These are phyloP conservation scores for Aspidapion aeneum DNA, from an alignment of 2,888 invertebrate species.

Conservation along the genomic window DNA sequence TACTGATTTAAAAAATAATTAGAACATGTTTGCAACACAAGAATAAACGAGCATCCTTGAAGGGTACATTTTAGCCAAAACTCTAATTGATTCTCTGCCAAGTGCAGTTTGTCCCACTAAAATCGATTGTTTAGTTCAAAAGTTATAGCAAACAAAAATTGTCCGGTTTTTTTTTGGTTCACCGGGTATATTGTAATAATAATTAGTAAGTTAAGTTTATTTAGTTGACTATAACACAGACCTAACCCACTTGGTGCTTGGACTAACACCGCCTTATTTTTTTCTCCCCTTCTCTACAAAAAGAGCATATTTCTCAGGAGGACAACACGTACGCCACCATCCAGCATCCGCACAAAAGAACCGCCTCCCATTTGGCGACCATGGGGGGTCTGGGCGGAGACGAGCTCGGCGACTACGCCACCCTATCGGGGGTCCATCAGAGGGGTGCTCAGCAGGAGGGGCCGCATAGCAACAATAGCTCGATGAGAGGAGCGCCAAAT, in stretches of 20 bases:
- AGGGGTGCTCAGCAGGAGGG: constrained; percentile 24
- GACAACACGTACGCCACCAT: constrained; percentile 82
- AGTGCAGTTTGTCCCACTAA: too few relatives aligned
- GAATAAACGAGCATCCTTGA: too few relatives aligned
- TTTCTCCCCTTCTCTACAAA: constrained; percentile 17
- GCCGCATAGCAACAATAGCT: constrained; percentile 50
- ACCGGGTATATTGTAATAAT: too few relatives aligned
- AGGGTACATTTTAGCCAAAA: too few relatives aligned
- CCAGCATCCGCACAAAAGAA: constrained; percentile 57
- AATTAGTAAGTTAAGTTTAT: too few relatives aligned
- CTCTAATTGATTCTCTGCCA: too few relatives aligned
- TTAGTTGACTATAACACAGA: too few relatives aligned
- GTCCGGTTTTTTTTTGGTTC: too few relatives aligned
- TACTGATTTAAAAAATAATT: too few relatives aligned
- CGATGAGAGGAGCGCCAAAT: constrained; percentile 53
- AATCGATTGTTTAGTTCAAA: too few relatives aligned
- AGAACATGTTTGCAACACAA: too few relatives aligned
- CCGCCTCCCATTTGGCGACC: constrained; percentile 48
- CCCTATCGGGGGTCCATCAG: constrained; percentile 52
- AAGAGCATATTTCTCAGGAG: constrained; percentile 46
- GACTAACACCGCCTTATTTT: constrained; percentile 4
- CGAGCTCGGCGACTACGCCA: constrained; percentile 63
- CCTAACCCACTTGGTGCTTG: neutral
- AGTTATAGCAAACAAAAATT: too few relatives aligned
- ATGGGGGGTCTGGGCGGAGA: constrained; percentile 48